A percentile compares a stretch with the other conserved stretches of the same genome.
These are phyloP conservation scores for Eilema sororculum DNA, from an alignment of 2,888 invertebrate genomes.

Conservation along the genomic window DNA sequence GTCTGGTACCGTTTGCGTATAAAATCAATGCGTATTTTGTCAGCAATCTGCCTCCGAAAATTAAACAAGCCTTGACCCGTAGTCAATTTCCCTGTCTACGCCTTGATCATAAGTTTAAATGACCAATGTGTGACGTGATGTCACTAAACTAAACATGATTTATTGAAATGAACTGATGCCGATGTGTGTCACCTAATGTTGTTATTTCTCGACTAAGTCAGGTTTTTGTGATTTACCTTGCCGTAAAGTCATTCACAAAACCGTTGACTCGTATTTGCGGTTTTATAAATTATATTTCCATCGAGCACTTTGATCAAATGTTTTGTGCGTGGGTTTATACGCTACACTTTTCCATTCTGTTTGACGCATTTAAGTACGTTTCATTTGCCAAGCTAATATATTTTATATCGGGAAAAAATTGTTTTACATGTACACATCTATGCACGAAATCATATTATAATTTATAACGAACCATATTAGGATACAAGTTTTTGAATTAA, in stretches of 20 bases:
- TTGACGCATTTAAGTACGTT: background rate
- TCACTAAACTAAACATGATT: slow-evolving; percentile 8
- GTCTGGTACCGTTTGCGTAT: background rate
- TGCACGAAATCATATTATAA: background rate
- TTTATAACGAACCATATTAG: background rate
- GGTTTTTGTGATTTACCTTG: slow-evolving; percentile 51
- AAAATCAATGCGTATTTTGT: background rate
- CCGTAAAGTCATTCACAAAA: slow-evolving; percentile 34
- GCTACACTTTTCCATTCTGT: background rate
- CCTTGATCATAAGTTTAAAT: slow-evolving; percentile 18
- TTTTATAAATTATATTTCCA: slow-evolving; percentile 31
- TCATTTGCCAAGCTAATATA: background rate
- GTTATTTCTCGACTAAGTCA: slow-evolving; percentile 25
- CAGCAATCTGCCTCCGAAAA: too few relatives aligned
- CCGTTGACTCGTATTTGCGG: slow-evolving; percentile 36
- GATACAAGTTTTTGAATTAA: background rate
- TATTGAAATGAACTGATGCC: slow-evolving; percentile 39
- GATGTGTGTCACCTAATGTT: slow-evolving; percentile 37
- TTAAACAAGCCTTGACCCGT: too few relatives aligned
- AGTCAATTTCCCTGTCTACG: too few relatives aligned
- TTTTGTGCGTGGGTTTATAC: slow-evolving; percentile 9
- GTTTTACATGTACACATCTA: background rate
- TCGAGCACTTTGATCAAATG: slow-evolving; percentile 19
- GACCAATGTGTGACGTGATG: slow-evolving; percentile 39
- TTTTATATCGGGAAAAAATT: background rate